phyloP scores from a whole-genome alignment of 2,888 invertebrate genomes.

The Scaeva pyrastri region DNA sequence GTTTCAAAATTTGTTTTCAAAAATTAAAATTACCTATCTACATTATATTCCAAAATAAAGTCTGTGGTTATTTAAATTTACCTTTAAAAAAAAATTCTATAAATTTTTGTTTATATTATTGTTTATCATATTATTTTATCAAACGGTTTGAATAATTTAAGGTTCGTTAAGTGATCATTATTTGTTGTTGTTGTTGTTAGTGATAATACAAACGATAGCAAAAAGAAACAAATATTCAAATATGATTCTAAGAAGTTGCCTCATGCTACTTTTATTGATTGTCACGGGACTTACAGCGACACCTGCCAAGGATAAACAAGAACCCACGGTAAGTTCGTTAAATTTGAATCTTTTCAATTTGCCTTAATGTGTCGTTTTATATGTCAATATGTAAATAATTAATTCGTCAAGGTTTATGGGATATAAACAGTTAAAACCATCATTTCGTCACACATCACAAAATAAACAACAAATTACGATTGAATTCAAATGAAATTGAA shows the following conservation, averaged over 20 bases:
- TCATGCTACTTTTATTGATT: slow-evolving; percentile 51
- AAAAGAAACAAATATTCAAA: slow-evolving; percentile 38
- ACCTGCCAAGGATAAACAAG: slow-evolving; percentile 59
- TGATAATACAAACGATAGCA: slow-evolving; percentile 10
- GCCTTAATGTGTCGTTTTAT: neutral
- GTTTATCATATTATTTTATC: too few species aligned
- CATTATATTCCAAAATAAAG: slow-evolving; percentile 35
- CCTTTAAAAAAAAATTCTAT: slow-evolving; percentile 7
- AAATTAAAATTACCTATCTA: neutral
- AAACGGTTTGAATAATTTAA: slow-evolving; percentile 60
- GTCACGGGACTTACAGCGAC: slow-evolving; percentile 59
- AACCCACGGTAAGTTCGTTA: slow-evolving; percentile 62
- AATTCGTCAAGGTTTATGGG: slow-evolving; percentile 12
- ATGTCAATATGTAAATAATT: neutral
- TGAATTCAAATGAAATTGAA: too few species aligned
- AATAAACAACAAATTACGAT: too few species aligned
- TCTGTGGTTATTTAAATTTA: slow-evolving; percentile 56
- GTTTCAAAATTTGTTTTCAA: neutral
- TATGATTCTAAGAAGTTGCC: slow-evolving; percentile 69
- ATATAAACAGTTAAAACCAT: slow-evolving; percentile 12
- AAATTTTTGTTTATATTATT: slow-evolving; percentile 24
- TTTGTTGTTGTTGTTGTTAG: neutral
- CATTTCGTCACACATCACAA: too few species aligned
- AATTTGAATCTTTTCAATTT: neutral
- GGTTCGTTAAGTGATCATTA: slow-evolving; percentile 18